These are phyloP conservation scores for Rhagoletis pomonella DNA, from an alignment of 1,140 invertebrate genomes.

Conservation along the genomic window DNA sequence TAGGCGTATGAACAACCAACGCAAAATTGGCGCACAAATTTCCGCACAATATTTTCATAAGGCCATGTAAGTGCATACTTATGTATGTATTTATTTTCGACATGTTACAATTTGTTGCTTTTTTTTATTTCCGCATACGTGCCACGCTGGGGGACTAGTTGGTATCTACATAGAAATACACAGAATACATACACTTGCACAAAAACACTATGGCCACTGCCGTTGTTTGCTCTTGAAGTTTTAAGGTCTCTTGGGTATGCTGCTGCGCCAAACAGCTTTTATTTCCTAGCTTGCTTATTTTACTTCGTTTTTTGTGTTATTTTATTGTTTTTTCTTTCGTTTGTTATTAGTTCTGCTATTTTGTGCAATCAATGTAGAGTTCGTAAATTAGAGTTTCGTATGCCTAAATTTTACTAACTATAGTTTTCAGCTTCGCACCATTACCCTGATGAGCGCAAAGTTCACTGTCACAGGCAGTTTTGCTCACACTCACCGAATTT, in stretches of 20 bases:
- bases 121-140: conserved; percentile 2
- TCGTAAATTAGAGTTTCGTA: not conserved
- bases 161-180: not conserved
- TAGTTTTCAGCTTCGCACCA: not conserved
- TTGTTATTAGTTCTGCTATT: not conserved
- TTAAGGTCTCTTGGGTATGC: not conserved
- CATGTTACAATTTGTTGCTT: conserved; percentile 5
- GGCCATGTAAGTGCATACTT: no score
- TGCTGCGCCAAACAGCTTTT: not conserved
- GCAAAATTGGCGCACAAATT: not conserved
- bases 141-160: not conserved
- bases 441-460: not conserved
- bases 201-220: not conserved
- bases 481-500: not conserved
- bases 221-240: conserved; percentile 23
- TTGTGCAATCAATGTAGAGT: not conserved
- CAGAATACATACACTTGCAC: not conserved
- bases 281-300: not conserved
- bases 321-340: not conserved
- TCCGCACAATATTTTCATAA: not conserved
- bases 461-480: not conserved
- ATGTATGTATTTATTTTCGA: no score
- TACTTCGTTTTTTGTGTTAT: conserved; percentile 1
- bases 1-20: conserved; percentile 6
- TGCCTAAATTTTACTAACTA: not conserved